A percentile compares a stretch with the other conserved stretches of the same genome.
phyloP scores from a whole-genome alignment of 1,140 invertebrate species.

The Drosophila tropicalis region DNA sequence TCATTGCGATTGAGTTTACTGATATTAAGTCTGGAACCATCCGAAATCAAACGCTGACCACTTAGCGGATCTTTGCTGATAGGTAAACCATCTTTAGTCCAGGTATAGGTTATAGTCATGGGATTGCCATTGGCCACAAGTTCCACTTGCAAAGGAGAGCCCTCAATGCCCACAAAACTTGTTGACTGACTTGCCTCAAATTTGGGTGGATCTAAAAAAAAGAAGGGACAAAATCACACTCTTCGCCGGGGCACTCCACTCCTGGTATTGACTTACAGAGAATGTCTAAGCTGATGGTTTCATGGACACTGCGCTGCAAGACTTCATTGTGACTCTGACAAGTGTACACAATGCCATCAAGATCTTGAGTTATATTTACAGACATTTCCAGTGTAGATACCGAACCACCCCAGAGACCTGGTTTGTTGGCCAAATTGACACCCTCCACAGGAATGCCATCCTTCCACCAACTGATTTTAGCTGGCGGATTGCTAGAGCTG shows the following conservation, averaged over 20 bases:
- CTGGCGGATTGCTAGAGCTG: constrained; percentile 95
- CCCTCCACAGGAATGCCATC: constrained; percentile 91
- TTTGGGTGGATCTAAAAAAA: constrained; percentile 88
- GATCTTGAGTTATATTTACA: constrained; percentile 92
- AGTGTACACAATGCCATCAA: constrained; percentile 94
- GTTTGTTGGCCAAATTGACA: constrained; percentile 87
- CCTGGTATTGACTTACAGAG: constrained; percentile 89
- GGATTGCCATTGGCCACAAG: constrained; percentile 94
- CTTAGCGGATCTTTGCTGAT: constrained; percentile 83
- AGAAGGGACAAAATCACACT: neutral
- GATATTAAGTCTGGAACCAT: constrained; percentile 92
- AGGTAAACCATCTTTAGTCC: constrained; percentile 92
- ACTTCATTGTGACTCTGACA: constrained; percentile 95
- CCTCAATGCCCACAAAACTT: constrained; percentile 90
- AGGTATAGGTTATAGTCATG: constrained; percentile 91
- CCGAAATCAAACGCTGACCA: constrained; percentile 87
- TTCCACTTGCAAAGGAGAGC: constrained; percentile 91
- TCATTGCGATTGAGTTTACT: constrained; percentile 90
- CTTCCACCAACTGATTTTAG: constrained; percentile 95
- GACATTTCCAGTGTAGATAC: constrained; percentile 91
- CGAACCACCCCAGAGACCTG: constrained; percentile 92
- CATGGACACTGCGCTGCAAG: constrained; percentile 91
- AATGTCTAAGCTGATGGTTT: constrained; percentile 94
- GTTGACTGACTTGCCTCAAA: constrained; percentile 86
- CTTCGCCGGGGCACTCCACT: no score